These are phyloP conservation scores for Tragelaphus imberbis DNA, from an alignment of 2,113 vertebrate species.

Conservation along the genomic window DNA sequence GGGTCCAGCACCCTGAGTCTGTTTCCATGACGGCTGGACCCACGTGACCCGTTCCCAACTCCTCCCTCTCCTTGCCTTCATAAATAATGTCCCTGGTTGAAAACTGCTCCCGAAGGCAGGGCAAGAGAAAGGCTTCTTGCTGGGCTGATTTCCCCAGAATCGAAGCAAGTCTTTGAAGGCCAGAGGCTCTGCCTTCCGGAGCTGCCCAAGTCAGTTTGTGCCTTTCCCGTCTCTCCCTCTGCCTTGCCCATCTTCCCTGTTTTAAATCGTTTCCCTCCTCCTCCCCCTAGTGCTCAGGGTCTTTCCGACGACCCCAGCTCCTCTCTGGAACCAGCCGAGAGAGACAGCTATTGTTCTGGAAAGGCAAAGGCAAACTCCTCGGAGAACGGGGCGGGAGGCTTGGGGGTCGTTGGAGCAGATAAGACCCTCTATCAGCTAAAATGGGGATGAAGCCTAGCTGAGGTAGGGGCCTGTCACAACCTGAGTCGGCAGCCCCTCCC, in stretches of 20 bases:
- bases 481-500: background rate
- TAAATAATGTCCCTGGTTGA: slow-evolving; percentile 26
- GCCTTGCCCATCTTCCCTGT: background rate
- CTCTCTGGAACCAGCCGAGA: background rate
- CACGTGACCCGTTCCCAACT: background rate
- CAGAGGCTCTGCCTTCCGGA: background rate
- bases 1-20: accelerated
- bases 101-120: slow-evolving; percentile 20
- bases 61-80: background rate
- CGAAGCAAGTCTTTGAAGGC: background rate
- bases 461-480: background rate
- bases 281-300: background rate
- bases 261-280: background rate
- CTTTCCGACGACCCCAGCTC: background rate
- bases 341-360: background rate
- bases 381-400: background rate
- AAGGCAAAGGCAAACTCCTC: background rate
- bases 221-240: background rate
- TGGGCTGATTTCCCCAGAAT: background rate
- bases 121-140: background rate
- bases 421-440: background rate
- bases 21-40: slow-evolving; percentile 28
- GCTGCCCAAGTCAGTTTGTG: background rate
- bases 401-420: background rate
- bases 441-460: background rate